Evolutionary conservation across 2,113 vertebrate species (phyloP).

Genomic region (Lophius piscatorius): DNA sequence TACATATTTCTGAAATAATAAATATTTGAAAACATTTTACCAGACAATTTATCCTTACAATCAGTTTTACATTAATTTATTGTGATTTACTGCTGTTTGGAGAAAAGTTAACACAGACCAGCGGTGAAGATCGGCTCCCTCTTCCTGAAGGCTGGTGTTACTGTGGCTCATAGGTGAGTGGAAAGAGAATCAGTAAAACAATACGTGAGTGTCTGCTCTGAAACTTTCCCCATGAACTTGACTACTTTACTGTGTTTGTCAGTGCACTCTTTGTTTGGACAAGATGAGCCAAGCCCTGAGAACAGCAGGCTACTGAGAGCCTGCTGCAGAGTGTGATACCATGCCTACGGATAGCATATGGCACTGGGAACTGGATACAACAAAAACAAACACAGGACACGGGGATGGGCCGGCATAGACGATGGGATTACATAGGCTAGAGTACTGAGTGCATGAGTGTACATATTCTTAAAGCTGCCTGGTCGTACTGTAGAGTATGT

Average conservation of each 20-base stretch:
- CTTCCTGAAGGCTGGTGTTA: conserved; percentile 1
- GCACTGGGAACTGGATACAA: conserved; percentile 67
- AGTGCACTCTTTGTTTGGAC: conserved; percentile 61
- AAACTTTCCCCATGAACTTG: conserved; percentile 50
- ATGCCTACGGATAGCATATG: conserved; percentile 60
- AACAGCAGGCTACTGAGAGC: conserved; percentile 69
- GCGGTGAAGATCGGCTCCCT: no score
- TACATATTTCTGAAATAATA: no score
- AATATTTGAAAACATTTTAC: no score
- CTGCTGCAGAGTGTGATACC: conserved; percentile 54
- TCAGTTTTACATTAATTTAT: neutral
- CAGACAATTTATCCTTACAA: neutral
- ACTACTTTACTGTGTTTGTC: conserved; percentile 47
- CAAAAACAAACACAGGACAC: conserved; percentile 63
- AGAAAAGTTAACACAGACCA: no score
- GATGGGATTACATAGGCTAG: conserved; percentile 60
- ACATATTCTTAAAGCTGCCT: neutral
- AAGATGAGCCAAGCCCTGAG: conserved; percentile 55
- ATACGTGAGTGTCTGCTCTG: conserved; percentile 37
- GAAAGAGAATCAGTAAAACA: conserved; percentile 48
- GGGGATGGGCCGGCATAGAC: conserved; percentile 45
- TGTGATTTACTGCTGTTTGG: neutral
- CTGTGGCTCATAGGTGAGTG: conserved; percentile 1
- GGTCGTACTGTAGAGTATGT: neutral
- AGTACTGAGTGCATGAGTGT: conserved; percentile 2